Conservation (phyloP, 2,888 invertebrate species). For the Drosophila lutescens region DNA sequence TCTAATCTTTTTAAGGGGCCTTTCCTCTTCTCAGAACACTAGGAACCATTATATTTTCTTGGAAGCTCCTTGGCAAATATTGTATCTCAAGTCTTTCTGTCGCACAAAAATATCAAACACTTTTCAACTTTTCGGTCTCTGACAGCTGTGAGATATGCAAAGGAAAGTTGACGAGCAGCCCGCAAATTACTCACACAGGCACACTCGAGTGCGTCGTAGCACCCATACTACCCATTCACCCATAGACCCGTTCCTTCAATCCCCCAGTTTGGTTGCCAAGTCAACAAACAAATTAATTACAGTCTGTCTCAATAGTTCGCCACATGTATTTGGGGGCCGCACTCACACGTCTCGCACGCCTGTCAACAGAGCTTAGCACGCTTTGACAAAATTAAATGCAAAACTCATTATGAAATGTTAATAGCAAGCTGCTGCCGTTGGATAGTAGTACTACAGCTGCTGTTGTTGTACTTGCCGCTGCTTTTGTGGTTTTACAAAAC, state of each 20-base stretch:
- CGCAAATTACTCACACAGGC: constrained; percentile 59
- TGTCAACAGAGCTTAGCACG: constrained; percentile 73
- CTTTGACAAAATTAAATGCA: constrained; percentile 72
- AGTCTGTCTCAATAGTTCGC: constrained; percentile 74
- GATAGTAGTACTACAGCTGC: constrained; percentile 11
- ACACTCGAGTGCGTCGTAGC: constrained; percentile 1
- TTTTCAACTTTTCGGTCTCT: constrained; percentile 41
- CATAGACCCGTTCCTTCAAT: background rate
- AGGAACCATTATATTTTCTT: constrained; percentile 9
- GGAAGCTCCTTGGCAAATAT: constrained; percentile 29
- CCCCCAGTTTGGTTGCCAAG: constrained; percentile 58
- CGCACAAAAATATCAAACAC: constrained; percentile 47
- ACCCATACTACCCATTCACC: background rate
- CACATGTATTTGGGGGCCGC: constrained; percentile 57
- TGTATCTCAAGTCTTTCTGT: constrained; percentile 24
- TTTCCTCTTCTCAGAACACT: background rate
- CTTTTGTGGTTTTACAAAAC: constrained; percentile 74
- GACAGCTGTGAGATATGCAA: constrained; percentile 63
- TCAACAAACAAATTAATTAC: constrained; percentile 79
- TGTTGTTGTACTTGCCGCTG: constrained; percentile 24
- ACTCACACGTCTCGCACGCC: constrained; percentile 53
- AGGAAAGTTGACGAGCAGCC: constrained; percentile 65
- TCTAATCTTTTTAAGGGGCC: too few species aligned
- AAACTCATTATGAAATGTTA: constrained; percentile 79
- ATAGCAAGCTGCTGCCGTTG: constrained; percentile 61